Base-by-base conservation (phyloP, 2,797 vertebrate species). In the Tenualosa thibaudeaui region DNA sequence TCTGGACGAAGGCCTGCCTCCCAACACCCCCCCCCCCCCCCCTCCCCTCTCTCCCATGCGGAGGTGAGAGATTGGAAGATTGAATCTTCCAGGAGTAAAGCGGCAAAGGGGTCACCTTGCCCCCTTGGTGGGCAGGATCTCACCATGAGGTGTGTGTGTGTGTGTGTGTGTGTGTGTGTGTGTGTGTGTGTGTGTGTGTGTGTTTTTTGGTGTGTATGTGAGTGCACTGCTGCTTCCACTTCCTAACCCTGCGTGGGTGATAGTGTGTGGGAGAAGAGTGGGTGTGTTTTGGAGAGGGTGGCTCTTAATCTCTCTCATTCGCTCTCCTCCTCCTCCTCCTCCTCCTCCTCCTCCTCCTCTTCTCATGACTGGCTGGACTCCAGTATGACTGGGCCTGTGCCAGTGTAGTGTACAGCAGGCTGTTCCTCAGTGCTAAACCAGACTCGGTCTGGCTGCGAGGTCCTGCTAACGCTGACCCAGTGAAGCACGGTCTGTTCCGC, bases 31-130 rank as follows among this genome's bases (percentile, higher is more conserved):
- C 62, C 8, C 62, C n/a, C n/a, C 24, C 26, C 62, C 26, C 62
- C 62, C 62, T 65, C n/a, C 8, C 26, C 37, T 6, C 68, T 46
- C 71, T 46, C 37, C 40, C 71, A 78, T 86, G 71, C 46, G 86
- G 83, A 84, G 86, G 85, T 0, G 84, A 88, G 82, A 50, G 82
- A 83, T 53, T 31, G 82, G 65, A 54, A 37, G 89, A 78, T 43
- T 22, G 87, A 87, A 86, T 90, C 86, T 88, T 89, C 89, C 90
- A 91, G 89, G 87, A 89, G 90, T 90, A 92, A 92, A 90, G 86
- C 7, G 86, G 71, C 71, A 90, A 91, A 91, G 82, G 88, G 92
- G 93, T 94, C 93, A 93, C 90, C 86, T 87, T 92, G 93, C 93
- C 91, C 89, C 83, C 78, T 84, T 82, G 19, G 83, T 88, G 88